phyloP scores from a whole-genome alignment of 2,113 vertebrate genomes.

The Origma solitaria region DNA sequence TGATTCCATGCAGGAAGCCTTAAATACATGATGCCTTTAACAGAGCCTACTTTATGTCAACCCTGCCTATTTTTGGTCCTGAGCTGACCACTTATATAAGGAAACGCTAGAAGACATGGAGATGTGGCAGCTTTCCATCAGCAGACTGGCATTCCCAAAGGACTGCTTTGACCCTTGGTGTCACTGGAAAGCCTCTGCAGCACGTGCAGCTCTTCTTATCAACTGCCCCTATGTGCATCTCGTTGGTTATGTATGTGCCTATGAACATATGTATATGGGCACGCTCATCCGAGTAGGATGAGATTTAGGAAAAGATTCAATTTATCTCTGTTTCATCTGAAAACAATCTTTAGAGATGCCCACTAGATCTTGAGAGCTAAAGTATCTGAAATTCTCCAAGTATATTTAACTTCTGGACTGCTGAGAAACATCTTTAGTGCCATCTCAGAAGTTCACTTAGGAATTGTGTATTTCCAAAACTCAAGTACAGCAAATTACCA shows the following conservation, averaged over 20 bases:
- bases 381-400: neutral
- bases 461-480: neutral
- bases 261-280: rapidly evolving
- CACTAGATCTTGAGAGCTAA: neutral
- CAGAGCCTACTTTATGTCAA: neutral
- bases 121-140: neutral
- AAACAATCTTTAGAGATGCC: neutral
- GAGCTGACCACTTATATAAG: neutral
- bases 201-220: neutral
- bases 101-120: neutral
- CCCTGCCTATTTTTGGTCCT: neutral
- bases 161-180: neutral
- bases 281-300: neutral
- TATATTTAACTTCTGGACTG: neutral
- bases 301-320: neutral
- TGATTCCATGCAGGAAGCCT: neutral
- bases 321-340: neutral
- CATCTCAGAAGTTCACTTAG: neutral
- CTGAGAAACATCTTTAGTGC: neutral
- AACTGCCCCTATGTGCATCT: rapidly evolving
- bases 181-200: neutral
- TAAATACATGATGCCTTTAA: neutral
- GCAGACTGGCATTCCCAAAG: neutral
- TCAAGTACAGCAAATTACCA: neutral
- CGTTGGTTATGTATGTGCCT: rapidly evolving